phyloP scores from a whole-genome alignment of 64 coral and sea anemone species.

The Pachyseris speciosa region DNA sequence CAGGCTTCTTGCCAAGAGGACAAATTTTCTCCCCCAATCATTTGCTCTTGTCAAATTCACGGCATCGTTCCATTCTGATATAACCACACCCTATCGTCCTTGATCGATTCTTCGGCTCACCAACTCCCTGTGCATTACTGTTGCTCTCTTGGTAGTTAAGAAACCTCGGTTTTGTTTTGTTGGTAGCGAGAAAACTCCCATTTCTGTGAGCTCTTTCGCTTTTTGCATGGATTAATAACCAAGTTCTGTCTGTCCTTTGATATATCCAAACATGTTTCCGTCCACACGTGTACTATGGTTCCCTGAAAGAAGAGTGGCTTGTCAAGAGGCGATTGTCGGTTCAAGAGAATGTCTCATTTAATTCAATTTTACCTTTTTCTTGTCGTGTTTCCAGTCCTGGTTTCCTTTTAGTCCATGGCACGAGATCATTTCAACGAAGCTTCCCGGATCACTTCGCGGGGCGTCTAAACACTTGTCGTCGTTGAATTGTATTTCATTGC shows the following conservation, averaged over 20 bases:
- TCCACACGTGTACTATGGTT: conserved; percentile 88
- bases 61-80: neutral
- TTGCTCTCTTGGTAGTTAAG: neutral
- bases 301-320: conserved; percentile 37
- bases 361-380: conserved; percentile 23
- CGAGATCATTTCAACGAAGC: conserved; percentile 78
- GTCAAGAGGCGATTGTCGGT: neutral
- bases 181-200: conserved; percentile 91
- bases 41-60: neutral
- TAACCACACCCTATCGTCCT: no score
- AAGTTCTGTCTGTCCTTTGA: conserved; percentile 48
- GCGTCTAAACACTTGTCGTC: conserved; percentile 94
- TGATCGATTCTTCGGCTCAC: neutral
- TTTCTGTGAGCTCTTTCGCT: conserved; percentile 38
- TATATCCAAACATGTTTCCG: conserved; percentile 78
- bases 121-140: neutral
- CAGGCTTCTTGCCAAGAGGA: no score
- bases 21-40: no score
- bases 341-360: no score
- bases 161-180: neutral
- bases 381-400: conserved; percentile 96
- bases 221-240: conserved; percentile 82
- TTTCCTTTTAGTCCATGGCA: conserved; percentile 89
- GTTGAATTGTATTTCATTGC: conserved; percentile 78
- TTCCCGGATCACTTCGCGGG: conserved; percentile 65